Conservation (phyloP, 2,797 vertebrate species). For the Podarcis siculus region DNA sequence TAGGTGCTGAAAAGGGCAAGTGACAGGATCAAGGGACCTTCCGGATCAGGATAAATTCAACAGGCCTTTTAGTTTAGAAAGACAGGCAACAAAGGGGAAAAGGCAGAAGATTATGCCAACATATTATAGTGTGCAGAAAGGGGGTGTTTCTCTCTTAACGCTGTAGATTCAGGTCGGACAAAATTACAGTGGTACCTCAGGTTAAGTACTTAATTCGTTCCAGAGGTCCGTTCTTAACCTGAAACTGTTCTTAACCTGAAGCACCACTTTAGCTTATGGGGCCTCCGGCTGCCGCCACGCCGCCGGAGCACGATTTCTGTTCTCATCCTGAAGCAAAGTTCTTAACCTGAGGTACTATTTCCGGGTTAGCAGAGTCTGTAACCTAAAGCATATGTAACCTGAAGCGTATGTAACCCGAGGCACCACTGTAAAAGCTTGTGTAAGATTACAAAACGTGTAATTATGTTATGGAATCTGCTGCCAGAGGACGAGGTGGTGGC, state of each 20-base stretch:
- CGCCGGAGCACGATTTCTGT: no score
- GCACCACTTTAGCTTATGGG: no score
- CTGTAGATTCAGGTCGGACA: neutral
- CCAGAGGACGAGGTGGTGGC: neutral
- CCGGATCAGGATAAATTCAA: neutral
- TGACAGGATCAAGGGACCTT: neutral
- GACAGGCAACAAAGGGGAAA: neutral
- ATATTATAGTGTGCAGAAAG: neutral
- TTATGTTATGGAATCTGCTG: neutral
- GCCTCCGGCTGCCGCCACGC: accelerated
- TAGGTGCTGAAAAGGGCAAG: neutral
- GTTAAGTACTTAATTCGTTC: no score
- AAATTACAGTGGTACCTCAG: neutral
- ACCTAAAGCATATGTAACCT: no score
- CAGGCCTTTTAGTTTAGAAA: neutral
- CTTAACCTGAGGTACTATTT: no score
- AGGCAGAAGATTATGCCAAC: neutral
- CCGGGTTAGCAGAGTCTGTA: no score
- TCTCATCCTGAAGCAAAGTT: no score
- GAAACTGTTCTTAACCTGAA: no score
- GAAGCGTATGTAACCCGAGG: no score
- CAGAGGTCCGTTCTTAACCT: no score
- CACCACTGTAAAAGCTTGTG: neutral
- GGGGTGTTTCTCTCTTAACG: no score
- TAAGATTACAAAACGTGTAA: neutral